Conservation (phyloP, 2,113 vertebrate genomes). For the Oncorhynchus clarkii region DNA sequence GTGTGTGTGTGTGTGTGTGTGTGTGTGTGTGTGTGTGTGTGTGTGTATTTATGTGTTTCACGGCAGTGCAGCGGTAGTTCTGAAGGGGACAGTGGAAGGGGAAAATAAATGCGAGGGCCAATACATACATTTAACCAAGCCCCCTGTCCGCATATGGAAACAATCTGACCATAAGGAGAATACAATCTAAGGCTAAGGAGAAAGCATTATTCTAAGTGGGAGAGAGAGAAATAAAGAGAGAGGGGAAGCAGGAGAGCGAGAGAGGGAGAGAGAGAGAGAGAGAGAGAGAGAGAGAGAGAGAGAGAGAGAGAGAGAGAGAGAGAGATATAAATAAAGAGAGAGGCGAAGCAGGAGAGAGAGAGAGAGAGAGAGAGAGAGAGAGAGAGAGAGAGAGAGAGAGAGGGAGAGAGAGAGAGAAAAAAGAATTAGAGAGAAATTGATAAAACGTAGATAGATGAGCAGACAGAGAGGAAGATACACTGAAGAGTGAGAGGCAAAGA, state of each 20-base stretch:
- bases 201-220: slow-evolving; percentile 41
- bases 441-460: too few relatives aligned
- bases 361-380: slow-evolving; percentile 12
- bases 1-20: too few relatives aligned
- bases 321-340: too few relatives aligned
- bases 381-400: too few relatives aligned
- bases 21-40: slow-evolving; percentile 27
- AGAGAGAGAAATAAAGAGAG: slow-evolving; percentile 27
- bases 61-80: background rate
- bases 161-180: slow-evolving; percentile 59
- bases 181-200: slow-evolving; percentile 21
- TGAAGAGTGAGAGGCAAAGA: slow-evolving; percentile 18
- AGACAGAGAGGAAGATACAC: slow-evolving; percentile 19
- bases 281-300: slow-evolving; percentile 21
- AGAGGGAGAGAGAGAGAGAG: slow-evolving; percentile 33
- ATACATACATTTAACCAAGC: slow-evolving; percentile 64
- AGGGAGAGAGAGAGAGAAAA: background rate
- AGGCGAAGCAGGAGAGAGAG: slow-evolving; percentile 7
- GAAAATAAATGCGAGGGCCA: slow-evolving; percentile 62
- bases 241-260: slow-evolving; percentile 28
- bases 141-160: slow-evolving; percentile 70
- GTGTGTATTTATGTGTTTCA: background rate
- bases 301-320: too few relatives aligned
- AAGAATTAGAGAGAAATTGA: slow-evolving; percentile 24
- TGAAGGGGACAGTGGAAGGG: slow-evolving; percentile 10